Conservation (phyloP, 2,113 vertebrate genomes). For the Myiopsitta monachus region DNA sequence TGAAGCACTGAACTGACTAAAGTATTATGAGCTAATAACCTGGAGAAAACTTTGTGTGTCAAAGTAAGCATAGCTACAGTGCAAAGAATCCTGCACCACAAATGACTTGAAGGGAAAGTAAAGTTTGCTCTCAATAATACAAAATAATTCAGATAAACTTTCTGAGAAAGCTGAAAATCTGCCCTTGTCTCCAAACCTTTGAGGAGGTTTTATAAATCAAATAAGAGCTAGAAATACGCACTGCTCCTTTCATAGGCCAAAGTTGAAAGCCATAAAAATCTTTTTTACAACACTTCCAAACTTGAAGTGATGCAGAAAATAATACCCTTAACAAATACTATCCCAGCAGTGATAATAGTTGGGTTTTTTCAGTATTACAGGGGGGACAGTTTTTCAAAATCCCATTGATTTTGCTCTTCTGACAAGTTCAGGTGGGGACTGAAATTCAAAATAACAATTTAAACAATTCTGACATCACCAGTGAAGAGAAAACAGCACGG, state of each 20-base stretch:
- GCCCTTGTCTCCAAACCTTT: background rate
- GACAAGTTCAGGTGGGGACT: background rate
- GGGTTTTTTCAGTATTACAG: background rate
- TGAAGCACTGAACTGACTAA: background rate
- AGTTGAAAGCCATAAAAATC: background rate
- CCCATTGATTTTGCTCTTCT: background rate
- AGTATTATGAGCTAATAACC: background rate
- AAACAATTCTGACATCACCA: background rate
- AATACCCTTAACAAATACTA: background rate
- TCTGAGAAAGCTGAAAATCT: background rate
- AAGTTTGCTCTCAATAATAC: background rate
- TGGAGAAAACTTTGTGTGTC: background rate
- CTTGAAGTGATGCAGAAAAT: background rate
- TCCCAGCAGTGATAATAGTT: background rate
- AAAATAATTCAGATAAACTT: background rate
- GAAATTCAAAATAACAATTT: conserved; percentile 3
- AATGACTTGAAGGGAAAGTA: background rate
- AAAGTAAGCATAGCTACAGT: background rate
- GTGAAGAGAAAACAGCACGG: background rate
- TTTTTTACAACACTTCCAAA: background rate
- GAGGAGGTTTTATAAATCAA: background rate
- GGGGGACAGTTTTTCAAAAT: background rate
- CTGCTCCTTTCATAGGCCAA: background rate
- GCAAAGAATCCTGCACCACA: background rate
- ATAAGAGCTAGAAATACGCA: background rate